Evolutionary conservation across 2,113 vertebrate genomes (phyloP), one percentile per base, ranked within the genome.

Genomic region (Muntiacus muntjak): DNA sequence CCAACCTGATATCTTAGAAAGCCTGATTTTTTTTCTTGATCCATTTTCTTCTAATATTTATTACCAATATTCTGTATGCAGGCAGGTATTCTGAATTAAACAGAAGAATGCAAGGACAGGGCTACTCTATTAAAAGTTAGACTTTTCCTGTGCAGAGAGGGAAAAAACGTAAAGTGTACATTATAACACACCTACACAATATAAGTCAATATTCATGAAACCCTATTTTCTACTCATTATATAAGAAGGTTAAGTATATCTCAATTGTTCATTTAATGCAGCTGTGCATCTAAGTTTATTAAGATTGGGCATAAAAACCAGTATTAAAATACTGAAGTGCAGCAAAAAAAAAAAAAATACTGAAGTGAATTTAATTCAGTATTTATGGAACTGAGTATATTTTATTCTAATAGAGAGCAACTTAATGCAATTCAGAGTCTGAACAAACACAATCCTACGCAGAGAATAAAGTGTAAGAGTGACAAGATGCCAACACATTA

Each of bases 401-500:
- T 95, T 95, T 96, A 85, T 93, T 92, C 89, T 92, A 92, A 85
- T 47, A 87, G 78, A 52, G 40, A 98, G 57, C 55, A 91, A 33
- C 89, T 96, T 93, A 91, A 91, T 94, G 83, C 82, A 93, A 81
- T 93, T 91, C 97, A 62, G 90, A 92, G 19, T 82, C 94, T 97
- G 94, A 97, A 92, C 86, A 98, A 93, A 96, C 57, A 95, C 79
- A 96, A 17, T 54, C 88, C 82, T 79, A 93, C 5, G 1, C 95
- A 87, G 57, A 92, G 71, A 52, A 97, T 85, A 85, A 94, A 97
- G 40, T 52, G 7, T 5, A 25, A 96, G 94, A 97, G 55, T 92
- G 98, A 98, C 93, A 97, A 76, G 88, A 95, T 92, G 97, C 89
- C 95, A 97, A 96, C 91, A 92, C 62, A 47, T 90, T 92, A 74